phyloP scores from a whole-genome alignment of 2,113 vertebrate species.

The Alectura lathami region DNA sequence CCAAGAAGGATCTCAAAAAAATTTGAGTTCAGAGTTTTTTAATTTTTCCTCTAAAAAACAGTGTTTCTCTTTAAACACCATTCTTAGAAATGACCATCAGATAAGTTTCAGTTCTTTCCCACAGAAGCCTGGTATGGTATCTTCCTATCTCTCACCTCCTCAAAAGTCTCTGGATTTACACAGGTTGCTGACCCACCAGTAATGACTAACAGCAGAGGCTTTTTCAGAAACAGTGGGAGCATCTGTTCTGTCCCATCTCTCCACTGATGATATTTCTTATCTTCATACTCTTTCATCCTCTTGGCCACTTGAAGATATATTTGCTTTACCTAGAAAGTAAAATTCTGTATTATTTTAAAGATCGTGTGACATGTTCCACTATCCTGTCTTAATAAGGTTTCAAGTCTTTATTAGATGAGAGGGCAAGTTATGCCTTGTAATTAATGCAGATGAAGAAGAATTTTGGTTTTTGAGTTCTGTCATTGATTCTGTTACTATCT shows the following conservation, averaged over 20 bases:
- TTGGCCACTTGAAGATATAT: conserved; percentile 81
- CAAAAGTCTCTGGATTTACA: background rate
- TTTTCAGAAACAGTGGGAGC: conserved; percentile 82
- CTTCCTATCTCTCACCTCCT: conserved; percentile 49
- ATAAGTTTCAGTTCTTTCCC: background rate
- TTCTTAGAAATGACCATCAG: background rate
- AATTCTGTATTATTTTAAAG: background rate
- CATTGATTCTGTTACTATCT: background rate
- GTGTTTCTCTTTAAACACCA: background rate
- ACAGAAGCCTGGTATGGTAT: background rate
- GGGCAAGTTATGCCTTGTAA: background rate
- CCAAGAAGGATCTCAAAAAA: background rate
- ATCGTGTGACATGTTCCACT: background rate
- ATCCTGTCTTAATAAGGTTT: background rate
- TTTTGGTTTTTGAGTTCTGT: background rate
- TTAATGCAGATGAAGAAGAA: background rate
- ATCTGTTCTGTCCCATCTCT: conserved; percentile 52
- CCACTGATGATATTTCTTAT: conserved; percentile 82
- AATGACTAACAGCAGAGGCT: conserved; percentile 70
- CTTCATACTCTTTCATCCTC: conserved; percentile 82
- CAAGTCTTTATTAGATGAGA: background rate
- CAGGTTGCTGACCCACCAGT: background rate
- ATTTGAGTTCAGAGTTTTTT: background rate
- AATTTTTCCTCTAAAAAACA: background rate
- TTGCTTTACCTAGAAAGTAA: conserved; percentile 78